Conservation (phyloP, 1,140 invertebrate genomes). For the Spodoptera frugiperda region DNA sequence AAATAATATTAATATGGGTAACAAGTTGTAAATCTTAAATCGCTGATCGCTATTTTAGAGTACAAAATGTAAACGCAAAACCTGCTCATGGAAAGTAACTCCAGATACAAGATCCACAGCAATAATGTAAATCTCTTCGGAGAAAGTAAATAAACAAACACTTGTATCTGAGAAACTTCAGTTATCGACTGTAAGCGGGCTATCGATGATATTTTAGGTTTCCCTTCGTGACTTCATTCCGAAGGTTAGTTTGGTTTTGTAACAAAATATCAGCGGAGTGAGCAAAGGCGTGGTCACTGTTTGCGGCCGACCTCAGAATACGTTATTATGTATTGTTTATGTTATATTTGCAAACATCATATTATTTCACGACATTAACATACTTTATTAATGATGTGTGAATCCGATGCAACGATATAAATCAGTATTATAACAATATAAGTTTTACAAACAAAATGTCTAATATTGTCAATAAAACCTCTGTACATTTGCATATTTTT, state of each 20-base stretch:
- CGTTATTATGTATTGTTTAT: constrained; percentile 31
- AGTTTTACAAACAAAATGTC: constrained; percentile 12
- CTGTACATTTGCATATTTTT: constrained; percentile 38
- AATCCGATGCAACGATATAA: constrained; percentile 7
- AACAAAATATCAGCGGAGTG: constrained; percentile 60
- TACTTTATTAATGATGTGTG: constrained; percentile 38
- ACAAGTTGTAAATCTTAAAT: no score
- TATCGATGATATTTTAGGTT: constrained; percentile 56
- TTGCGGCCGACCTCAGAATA: constrained; percentile 26
- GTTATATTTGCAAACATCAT: constrained; percentile 20
- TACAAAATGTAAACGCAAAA: no score
- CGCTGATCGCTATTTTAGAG: no score
- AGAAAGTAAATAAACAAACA: constrained; percentile 21
- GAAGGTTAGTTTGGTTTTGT: constrained; percentile 62
- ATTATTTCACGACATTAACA: constrained; percentile 39
- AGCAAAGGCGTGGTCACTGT: constrained; percentile 42
- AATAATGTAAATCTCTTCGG: no score
- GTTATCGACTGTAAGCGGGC: constrained; percentile 26
- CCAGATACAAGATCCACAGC: no score
- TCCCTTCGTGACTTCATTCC: constrained; percentile 61
- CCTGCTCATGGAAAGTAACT: no score
- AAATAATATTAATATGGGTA: no score
- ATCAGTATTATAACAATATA: constrained; percentile 16
- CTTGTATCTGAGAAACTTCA: constrained; percentile 14
- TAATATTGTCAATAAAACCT: constrained; percentile 32